Conservation (phyloP, 2,797 vertebrate species). For the Eidolon dupreanum region DNA sequence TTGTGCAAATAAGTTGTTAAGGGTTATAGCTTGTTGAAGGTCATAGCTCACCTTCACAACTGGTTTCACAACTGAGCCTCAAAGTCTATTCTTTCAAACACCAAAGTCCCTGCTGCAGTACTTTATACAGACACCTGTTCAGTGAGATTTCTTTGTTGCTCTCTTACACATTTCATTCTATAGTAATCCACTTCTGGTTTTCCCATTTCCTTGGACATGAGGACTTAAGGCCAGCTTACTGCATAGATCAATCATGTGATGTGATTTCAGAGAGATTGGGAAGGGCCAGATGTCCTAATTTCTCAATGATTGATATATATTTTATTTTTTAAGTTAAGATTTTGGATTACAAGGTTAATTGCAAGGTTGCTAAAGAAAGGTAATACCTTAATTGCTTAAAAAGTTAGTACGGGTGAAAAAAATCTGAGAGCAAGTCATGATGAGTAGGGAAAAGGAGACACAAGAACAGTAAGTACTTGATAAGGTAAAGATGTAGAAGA, state of each 20-base stretch:
- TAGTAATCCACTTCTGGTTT: not conserved
- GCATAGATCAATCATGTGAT: not conserved
- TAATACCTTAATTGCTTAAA: constrained; percentile 1
- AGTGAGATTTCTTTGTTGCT: not conserved
- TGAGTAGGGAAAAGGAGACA: not conserved
- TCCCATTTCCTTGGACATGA: not conserved
- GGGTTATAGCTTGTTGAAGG: not conserved
- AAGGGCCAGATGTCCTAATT: not conserved
- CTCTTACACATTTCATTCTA: not conserved
- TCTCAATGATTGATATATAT: not conserved
- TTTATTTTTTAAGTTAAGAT: constrained; percentile 31
- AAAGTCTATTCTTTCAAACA: not conserved
- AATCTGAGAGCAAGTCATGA: not conserved
- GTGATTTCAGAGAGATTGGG: not conserved
- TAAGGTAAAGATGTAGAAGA: not conserved
- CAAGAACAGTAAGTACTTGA: not conserved
- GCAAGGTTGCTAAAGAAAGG: not conserved
- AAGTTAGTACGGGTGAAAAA: not conserved
- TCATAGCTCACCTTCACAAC: not conserved
- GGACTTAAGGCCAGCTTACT: not conserved
- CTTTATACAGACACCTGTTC: not conserved
- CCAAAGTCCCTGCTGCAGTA: not conserved
- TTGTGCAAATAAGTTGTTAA: not conserved
- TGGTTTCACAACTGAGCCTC: not conserved
- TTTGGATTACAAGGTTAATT: not conserved